Evolutionary conservation across 2,113 vertebrate species (phyloP).

Genomic region (Athene cunicularia): DNA sequence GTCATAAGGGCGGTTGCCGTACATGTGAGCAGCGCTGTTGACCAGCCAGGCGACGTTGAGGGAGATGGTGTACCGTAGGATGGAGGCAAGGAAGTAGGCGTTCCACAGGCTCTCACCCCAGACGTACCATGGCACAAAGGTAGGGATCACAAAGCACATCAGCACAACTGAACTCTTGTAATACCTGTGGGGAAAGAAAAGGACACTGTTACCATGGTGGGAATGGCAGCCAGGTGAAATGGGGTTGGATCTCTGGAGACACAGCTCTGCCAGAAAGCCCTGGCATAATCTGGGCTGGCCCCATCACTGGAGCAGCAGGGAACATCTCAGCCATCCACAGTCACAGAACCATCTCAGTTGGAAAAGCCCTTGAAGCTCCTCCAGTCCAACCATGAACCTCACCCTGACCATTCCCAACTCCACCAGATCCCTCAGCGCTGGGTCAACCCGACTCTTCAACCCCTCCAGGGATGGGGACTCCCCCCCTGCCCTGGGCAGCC

Average conservation of each 20-base stretch:
- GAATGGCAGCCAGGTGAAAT: neutral
- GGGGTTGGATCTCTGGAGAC: neutral
- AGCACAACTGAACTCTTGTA: conserved; percentile 74
- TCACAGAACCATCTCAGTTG: too few relatives aligned
- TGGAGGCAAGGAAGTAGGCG: conserved; percentile 81
- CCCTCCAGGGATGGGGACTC: too few relatives aligned
- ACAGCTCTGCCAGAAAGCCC: neutral
- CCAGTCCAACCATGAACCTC: too few relatives aligned
- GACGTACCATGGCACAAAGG: conserved; percentile 80
- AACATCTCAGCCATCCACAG: neutral
- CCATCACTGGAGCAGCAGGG: neutral
- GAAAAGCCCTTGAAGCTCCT: too few relatives aligned
- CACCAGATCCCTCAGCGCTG: too few relatives aligned
- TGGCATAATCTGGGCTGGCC: neutral
- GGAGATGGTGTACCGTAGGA: conserved; percentile 80
- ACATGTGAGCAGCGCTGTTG: conserved; percentile 84
- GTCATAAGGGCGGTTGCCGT: conserved; percentile 81
- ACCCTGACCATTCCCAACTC: too few relatives aligned
- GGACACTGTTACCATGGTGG: neutral
- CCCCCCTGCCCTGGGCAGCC: too few relatives aligned
- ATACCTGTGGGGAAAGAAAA: conserved; percentile 50
- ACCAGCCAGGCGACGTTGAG: conserved; percentile 83
- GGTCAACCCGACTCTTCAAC: too few relatives aligned
- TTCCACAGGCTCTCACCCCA: conserved; percentile 85
- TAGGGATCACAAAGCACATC: conserved; percentile 78